Conservation (phyloP, 2,113 vertebrate genomes). For the Tiliqua scincoides region DNA sequence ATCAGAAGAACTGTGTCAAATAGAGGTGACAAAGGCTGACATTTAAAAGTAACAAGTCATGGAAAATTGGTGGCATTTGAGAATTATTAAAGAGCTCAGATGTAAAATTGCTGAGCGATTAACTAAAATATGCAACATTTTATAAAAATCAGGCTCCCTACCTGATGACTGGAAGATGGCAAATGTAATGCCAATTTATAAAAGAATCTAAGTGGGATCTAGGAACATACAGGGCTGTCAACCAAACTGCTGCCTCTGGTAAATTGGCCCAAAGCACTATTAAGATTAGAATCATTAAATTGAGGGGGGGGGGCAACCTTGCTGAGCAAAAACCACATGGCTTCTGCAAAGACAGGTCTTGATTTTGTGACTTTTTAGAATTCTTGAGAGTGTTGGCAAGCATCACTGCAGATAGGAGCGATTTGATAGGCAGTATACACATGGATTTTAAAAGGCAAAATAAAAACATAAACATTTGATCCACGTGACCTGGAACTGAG, state of each 20-base stretch:
- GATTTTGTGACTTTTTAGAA: background rate
- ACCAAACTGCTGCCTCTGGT: background rate
- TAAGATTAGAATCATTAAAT: background rate
- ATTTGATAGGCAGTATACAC: background rate
- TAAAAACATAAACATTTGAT: no score
- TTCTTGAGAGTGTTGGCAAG: background rate
- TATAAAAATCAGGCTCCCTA: background rate
- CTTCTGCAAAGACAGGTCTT: background rate
- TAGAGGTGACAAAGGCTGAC: conserved; percentile 27
- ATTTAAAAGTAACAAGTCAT: conserved; percentile 32
- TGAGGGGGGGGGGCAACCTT: no score
- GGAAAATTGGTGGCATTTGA: conserved; percentile 10
- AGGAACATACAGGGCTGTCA: conserved; percentile 3
- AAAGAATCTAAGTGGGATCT: background rate
- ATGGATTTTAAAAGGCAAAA: background rate
- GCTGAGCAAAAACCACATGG: background rate
- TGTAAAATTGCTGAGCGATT: conserved; percentile 22
- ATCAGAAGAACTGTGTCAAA: conserved; percentile 15
- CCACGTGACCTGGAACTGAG: no score
- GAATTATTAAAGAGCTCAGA: conserved; percentile 8
- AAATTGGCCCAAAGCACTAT: conserved; percentile 11
- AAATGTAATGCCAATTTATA: conserved; percentile 6
- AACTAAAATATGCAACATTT: conserved; percentile 9
- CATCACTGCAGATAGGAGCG: background rate
- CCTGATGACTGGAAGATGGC: background rate